phyloP scores from a whole-genome alignment of 2,797 vertebrate genomes.

The Periophthalmus magnuspinnatus region DNA sequence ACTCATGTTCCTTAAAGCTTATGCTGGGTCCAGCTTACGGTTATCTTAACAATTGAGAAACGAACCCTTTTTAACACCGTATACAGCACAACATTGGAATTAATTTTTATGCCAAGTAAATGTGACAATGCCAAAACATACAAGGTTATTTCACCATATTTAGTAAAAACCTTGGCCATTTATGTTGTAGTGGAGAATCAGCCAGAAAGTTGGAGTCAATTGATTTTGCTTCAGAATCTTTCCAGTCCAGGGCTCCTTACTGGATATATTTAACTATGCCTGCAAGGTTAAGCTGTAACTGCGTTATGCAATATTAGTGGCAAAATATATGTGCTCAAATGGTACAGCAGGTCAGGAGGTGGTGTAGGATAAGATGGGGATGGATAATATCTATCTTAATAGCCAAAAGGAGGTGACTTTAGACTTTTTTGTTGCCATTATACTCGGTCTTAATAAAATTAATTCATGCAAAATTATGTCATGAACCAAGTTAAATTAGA shows the following conservation, averaged over 20 bases:
- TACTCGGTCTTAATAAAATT: background rate
- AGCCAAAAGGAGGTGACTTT: background rate
- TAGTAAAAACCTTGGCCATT: background rate
- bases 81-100: no score
- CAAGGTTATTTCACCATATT: background rate
- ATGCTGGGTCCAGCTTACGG: background rate
- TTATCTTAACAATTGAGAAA: background rate
- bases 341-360: no score
- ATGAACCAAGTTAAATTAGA: background rate
- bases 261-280: background rate
- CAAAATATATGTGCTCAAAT: no score
- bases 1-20: no score
- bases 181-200: background rate
- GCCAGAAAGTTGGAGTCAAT: background rate
- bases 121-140: background rate
- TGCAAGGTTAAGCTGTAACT: background rate
- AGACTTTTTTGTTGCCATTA: background rate
- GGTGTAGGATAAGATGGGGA: no score
- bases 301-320: no score
- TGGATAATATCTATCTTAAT: no score
- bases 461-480: background rate
- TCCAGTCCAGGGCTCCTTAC: no score
- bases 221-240: slow-evolving; percentile 1
- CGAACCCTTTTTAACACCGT: background rate
- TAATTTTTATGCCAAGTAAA: background rate